Evolutionary conservation across 2,113 vertebrate genomes (phyloP).

Genomic region (Leucopsar rothschildi): DNA sequence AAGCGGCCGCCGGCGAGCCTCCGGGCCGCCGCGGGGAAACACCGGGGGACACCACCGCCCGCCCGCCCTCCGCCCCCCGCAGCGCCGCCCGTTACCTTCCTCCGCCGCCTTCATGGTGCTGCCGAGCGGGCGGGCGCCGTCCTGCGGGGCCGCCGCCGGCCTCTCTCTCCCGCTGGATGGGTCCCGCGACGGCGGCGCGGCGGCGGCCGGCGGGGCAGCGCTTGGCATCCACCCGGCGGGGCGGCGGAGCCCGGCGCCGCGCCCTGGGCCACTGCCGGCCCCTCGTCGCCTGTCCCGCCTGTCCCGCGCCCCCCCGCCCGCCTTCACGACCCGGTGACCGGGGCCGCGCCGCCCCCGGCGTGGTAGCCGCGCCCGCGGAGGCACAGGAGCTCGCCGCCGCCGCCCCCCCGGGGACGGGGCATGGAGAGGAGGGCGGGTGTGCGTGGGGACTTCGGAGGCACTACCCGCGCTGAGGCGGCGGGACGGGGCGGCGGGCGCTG

Average conservation of each 20-base stretch:
- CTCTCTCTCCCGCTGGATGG: not conserved
- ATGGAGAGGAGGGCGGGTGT: not conserved
- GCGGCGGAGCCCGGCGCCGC: not conserved
- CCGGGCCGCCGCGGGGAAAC: slow-evolving; percentile 57
- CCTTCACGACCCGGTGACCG: not conserved
- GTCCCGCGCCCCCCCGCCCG: not conserved
- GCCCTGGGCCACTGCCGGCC: not conserved
- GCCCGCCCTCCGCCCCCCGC: not conserved
- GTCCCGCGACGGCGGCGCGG: slow-evolving; percentile 52
- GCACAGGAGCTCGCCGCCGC: not conserved
- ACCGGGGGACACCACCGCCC: slow-evolving; percentile 60
- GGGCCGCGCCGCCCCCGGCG: not conserved
- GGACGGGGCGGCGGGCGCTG: not conserved
- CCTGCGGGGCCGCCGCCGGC: not conserved
- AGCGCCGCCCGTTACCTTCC: not conserved
- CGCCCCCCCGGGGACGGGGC: not conserved
- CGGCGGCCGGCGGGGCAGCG: slow-evolving; percentile 68
- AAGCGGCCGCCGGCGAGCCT: slow-evolving; percentile 27
- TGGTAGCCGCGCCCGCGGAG: not conserved
- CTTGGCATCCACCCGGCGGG: slow-evolving; percentile 73
- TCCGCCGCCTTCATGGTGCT: not conserved
- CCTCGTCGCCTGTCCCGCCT: not conserved
- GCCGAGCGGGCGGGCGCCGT: not conserved
- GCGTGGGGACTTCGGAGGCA: not conserved
- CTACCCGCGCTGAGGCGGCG: not conserved